These are phyloP conservation scores for Oscheius sp. DNA, from an alignment of 2,888 invertebrate species.

Conservation along the genomic window DNA sequence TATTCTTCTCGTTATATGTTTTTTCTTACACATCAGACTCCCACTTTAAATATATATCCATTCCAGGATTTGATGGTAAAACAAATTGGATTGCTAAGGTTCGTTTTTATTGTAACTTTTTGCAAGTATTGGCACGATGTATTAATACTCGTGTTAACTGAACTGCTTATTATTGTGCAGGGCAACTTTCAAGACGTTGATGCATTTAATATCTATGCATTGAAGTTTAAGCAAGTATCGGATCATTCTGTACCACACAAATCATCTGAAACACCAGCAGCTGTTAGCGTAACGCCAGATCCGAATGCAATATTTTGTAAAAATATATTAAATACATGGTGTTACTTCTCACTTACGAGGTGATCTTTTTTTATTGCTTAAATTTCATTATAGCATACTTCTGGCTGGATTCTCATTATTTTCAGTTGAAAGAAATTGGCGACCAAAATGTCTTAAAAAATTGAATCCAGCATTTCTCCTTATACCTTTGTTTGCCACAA, in stretches of 20 bases:
- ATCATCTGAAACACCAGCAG: background rate
- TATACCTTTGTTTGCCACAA: background rate
- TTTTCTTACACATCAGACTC: background rate
- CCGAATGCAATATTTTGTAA: background rate
- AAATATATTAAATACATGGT: background rate
- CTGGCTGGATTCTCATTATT: background rate
- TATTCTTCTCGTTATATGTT: background rate
- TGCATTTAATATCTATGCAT: background rate
- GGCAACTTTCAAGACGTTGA: too few relatives aligned
- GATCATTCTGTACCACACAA: too few relatives aligned
- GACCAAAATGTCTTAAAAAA: background rate
- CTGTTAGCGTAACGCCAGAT: background rate
- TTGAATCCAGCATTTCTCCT: constrained; percentile 20
- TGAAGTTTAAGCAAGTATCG: too few relatives aligned
- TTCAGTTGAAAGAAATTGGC: background rate
- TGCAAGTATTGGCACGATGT: too few relatives aligned
- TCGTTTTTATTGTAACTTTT: too few relatives aligned
- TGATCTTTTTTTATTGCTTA: background rate
- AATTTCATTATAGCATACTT: background rate
- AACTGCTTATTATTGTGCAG: too few relatives aligned
- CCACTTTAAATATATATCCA: background rate
- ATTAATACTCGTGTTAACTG: too few relatives aligned
- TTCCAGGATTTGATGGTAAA: constrained; percentile 15
- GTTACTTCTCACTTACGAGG: background rate
- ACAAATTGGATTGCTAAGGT: background rate